Conservation (phyloP, 2,113 vertebrate species). For the Silurus glanis region DNA sequence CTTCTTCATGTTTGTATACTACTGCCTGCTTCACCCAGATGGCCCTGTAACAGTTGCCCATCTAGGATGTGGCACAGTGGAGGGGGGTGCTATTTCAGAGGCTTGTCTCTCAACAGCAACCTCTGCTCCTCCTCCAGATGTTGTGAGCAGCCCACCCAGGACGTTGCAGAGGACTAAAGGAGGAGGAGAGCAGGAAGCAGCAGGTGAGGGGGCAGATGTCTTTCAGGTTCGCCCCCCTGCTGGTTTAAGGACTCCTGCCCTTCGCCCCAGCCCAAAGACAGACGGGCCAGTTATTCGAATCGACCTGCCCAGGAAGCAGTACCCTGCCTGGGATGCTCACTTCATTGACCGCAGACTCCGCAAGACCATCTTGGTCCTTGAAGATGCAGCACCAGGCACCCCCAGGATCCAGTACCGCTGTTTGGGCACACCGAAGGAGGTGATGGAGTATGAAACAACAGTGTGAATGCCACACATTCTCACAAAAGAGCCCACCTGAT, state of each 20-base stretch:
- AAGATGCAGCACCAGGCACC: conserved; percentile 84
- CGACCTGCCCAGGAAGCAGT: conserved; percentile 95
- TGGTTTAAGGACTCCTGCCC: conserved; percentile 70
- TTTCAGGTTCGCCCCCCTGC: conserved; percentile 88
- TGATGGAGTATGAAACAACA: conserved; percentile 96
- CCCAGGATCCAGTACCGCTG: conserved; percentile 92
- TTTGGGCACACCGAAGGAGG: conserved; percentile 82
- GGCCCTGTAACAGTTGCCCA: conserved; percentile 81
- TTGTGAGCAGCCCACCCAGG: conserved; percentile 87
- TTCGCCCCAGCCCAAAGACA: conserved; percentile 78
- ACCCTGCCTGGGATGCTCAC: conserved; percentile 97
- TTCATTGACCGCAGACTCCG: conserved; percentile 94
- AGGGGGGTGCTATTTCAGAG: conserved; percentile 62
- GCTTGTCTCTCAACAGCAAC: conserved; percentile 59
- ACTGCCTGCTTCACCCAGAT: conserved; percentile 93
- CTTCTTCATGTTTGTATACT: conserved; percentile 99
- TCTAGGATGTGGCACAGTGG: conserved; percentile 76
- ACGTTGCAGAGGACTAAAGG: conserved; percentile 97
- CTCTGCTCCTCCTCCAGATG: conserved; percentile 71
- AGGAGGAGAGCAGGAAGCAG: conserved; percentile 73
- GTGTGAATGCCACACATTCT: conserved; percentile 74
- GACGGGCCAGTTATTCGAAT: conserved; percentile 95
- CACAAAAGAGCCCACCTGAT: conserved; percentile 37
- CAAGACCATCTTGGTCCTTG: conserved; percentile 93
- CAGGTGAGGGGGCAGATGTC: conserved; percentile 80